Evolutionary conservation across 2,888 invertebrate genomes (phyloP), one percentile per base, ranked within the genome.

Genomic region (Eurois occulta): DNA sequence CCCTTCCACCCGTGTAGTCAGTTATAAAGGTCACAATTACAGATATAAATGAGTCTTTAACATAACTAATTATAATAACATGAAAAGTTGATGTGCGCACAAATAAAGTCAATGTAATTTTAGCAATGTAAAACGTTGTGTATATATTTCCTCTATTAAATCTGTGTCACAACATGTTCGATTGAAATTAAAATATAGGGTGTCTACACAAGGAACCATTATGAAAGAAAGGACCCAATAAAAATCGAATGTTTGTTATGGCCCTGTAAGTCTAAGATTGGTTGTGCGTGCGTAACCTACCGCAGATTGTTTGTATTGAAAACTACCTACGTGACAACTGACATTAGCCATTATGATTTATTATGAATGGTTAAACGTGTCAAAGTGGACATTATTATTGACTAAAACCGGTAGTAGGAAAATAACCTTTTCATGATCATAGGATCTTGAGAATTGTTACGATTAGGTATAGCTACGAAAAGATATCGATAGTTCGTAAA

Each of bases 281-380:
- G 55, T 58, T 62, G 82, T 62, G 70, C 78, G 62, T 71, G 78
- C 67, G 41, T 35, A 16, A 78, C 71, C 78, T 82, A 78, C 82
- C 78, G 74, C 78, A 82, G 78, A 38, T 43, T 71, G 35, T 32
- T 77, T 41, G 70, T 48, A 71, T 81, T 62, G 32, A 52, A 77
- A 58, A 52, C 35, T 78, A 78, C 82, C 35, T 78, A 78, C 82
- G 62, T 74, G 82, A 82, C 62, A 68, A 66, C 55, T 74, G 82
- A 74, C 62, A 64, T 72, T 62, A 35, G 41, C 18, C 10, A 72
- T 72, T 58, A 60, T 32, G 7, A 60, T 32, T 8, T 32, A 68
- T n/a, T 64, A 65, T 52, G 41, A 77, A 78, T 28, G 48, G 13
- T 7, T 52, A 55, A 35, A 81, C 66, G 62, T 73, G 70, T 43